phyloP scores from a whole-genome alignment of 1,140 invertebrate genomes.

The Tribolium castaneum region DNA sequence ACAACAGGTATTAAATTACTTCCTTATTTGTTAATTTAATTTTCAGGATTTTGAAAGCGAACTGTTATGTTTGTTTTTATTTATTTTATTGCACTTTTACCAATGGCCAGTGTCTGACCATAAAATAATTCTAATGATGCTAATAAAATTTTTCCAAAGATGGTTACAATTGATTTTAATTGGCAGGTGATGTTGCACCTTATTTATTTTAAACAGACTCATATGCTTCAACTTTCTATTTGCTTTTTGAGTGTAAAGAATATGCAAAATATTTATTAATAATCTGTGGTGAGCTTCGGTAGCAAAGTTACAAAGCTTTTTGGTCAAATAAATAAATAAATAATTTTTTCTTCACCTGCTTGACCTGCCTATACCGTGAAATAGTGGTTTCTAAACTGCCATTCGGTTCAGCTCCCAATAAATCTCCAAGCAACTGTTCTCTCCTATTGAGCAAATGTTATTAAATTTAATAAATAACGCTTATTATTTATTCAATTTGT shows the following conservation, averaged over 20 bases:
- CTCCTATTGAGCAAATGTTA: constrained; percentile 16
- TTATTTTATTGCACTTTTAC: background rate
- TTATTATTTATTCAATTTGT: constrained; percentile 12
- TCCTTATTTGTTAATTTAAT: background rate
- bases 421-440: constrained; percentile 12
- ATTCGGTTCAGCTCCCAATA: constrained; percentile 14
- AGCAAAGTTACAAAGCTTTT: too few relatives aligned
- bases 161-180: background rate
- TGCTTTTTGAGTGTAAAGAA: too few relatives aligned
- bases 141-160: background rate
- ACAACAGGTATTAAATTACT: background rate
- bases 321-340: too few relatives aligned
- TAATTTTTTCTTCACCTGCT: background rate
- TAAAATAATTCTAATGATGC: background rate
- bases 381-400: constrained; percentile 12
- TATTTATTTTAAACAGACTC: background rate
- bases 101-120: background rate
- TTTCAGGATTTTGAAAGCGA: background rate
- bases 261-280: too few relatives aligned
- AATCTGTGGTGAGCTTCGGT: too few relatives aligned
- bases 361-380: background rate
- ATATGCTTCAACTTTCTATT: too few relatives aligned
- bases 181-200: background rate
- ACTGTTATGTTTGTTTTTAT: background rate
- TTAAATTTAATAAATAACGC: constrained; percentile 20